Evolutionary conservation across 2,888 invertebrate genomes (phyloP).

Genomic region (Plusia festucae): DNA sequence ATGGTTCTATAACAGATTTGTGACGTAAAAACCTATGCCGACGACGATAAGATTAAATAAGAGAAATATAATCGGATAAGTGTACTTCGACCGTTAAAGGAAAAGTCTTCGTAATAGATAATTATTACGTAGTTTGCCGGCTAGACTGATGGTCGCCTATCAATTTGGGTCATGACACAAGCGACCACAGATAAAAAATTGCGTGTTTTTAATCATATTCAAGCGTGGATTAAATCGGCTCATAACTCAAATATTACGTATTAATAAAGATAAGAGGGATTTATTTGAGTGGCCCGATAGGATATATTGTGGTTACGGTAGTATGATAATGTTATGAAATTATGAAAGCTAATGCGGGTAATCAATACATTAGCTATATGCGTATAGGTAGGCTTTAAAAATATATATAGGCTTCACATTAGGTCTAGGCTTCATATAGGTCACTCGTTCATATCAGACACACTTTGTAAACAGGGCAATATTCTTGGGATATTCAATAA

Average conservation of each 20-base stretch:
- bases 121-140: slow-evolving; percentile 9
- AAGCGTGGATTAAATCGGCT: slow-evolving; percentile 31
- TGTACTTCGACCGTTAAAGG: not conserved
- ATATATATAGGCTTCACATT: no score
- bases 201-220: slow-evolving; percentile 28
- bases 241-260: slow-evolving; percentile 21
- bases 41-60: slow-evolving; percentile 1
- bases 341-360: not conserved
- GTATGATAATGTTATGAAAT: slow-evolving; percentile 1
- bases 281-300: slow-evolving; percentile 23
- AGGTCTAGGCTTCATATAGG: no score
- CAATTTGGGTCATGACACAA: slow-evolving; percentile 30
- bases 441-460: not conserved
- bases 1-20: not conserved
- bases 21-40: not conserved
- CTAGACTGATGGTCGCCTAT: slow-evolving; percentile 28
- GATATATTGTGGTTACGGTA: slow-evolving; percentile 9
- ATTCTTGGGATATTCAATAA: no score
- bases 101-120: slow-evolving; percentile 8
- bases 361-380: not conserved
- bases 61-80: not conserved
- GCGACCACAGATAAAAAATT: slow-evolving; percentile 19
- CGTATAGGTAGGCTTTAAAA: no score
- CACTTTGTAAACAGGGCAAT: no score
- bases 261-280: slow-evolving; percentile 31